Conservation (phyloP, 2,888 invertebrate species). For the Pollenia angustigena region DNA sequence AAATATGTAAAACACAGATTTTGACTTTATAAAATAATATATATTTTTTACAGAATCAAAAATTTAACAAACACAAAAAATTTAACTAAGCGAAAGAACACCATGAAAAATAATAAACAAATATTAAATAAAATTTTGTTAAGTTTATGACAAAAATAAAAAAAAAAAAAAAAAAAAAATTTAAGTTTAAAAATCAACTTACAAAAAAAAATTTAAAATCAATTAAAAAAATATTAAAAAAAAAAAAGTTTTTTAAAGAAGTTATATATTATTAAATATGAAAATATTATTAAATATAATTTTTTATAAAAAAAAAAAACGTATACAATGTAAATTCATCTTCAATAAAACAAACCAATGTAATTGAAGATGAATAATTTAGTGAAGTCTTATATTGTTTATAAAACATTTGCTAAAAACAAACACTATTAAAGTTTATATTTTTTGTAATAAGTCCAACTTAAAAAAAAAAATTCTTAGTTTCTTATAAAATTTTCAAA, state of each 20-base stretch:
- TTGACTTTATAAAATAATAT: slow-evolving; percentile 65
- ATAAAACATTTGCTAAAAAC: slow-evolving; percentile 54
- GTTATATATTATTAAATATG: slow-evolving; percentile 51
- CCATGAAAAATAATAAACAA: slow-evolving; percentile 60
- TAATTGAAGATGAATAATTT: slow-evolving; percentile 57
- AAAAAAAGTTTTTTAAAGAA: slow-evolving; percentile 61
- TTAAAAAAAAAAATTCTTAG: slow-evolving; percentile 40
- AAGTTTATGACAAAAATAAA: slow-evolving; percentile 61
- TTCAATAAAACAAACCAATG: slow-evolving; percentile 45
- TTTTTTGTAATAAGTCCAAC: slow-evolving; percentile 65
- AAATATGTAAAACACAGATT: slow-evolving; percentile 34
- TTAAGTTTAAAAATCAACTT: slow-evolving; percentile 37
- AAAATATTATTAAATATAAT: slow-evolving; percentile 49
- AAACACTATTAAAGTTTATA: slow-evolving; percentile 47
- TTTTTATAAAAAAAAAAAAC: slow-evolving; percentile 47
- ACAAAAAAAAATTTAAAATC: slow-evolving; percentile 61
- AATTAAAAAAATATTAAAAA: slow-evolving; percentile 52
- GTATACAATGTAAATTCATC: slow-evolving; percentile 66
- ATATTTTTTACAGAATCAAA: slow-evolving; percentile 76
- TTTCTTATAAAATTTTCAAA: slow-evolving; percentile 18
- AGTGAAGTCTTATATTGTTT: slow-evolving; percentile 47
- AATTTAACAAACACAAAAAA: slow-evolving; percentile 67
- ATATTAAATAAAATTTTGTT: slow-evolving; percentile 50
- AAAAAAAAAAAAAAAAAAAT: slow-evolving; percentile 57
- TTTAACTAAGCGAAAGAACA: slow-evolving; percentile 73